A percentile compares a stretch with the other conserved stretches of the same genome.
Evolutionary conservation across 2,888 invertebrate species (phyloP).

Genomic region (Cetonia aurata): DNA sequence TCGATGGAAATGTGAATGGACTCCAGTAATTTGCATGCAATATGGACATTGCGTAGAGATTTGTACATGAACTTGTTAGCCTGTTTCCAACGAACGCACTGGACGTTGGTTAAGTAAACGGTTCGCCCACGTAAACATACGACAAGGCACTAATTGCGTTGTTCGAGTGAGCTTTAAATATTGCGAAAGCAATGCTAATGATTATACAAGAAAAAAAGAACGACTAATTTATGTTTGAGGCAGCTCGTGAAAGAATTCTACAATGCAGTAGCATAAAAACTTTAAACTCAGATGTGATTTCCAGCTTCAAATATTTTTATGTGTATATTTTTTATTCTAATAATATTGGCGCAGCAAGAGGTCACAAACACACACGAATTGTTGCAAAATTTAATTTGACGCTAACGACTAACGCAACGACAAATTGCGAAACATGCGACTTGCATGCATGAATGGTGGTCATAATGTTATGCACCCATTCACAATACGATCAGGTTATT

Average conservation of each 20-base stretch:
- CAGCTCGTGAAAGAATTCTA: too few species aligned
- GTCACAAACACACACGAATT: slow-evolving; percentile 17
- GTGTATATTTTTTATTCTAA: background rate
- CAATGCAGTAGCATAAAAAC: too few species aligned
- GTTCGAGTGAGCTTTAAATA: background rate
- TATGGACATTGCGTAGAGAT: slow-evolving; percentile 28
- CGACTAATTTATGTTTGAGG: too few species aligned
- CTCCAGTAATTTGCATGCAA: slow-evolving; percentile 35
- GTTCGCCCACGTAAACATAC: slow-evolving; percentile 10
- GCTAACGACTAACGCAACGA: background rate
- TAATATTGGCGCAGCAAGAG: background rate
- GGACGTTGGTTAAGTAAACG: slow-evolving; percentile 12
- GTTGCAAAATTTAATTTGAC: slow-evolving; percentile 29
- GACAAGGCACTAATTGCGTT: slow-evolving; percentile 18
- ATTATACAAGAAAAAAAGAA: too few species aligned
- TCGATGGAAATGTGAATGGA: slow-evolving; percentile 36
- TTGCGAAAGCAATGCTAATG: slow-evolving; percentile 12
- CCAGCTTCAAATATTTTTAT: background rate
- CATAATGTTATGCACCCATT: slow-evolving; percentile 41
- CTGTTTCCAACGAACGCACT: background rate
- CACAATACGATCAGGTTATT: slow-evolving; percentile 33
- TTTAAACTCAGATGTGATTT: background rate
- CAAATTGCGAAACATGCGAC: slow-evolving; percentile 29
- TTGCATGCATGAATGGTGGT: slow-evolving; percentile 37
- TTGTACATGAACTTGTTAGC: slow-evolving; percentile 36